These are phyloP conservation scores for Escarpia spicata DNA, from an alignment of 2,888 invertebrate genomes.

Conservation along the genomic window DNA sequence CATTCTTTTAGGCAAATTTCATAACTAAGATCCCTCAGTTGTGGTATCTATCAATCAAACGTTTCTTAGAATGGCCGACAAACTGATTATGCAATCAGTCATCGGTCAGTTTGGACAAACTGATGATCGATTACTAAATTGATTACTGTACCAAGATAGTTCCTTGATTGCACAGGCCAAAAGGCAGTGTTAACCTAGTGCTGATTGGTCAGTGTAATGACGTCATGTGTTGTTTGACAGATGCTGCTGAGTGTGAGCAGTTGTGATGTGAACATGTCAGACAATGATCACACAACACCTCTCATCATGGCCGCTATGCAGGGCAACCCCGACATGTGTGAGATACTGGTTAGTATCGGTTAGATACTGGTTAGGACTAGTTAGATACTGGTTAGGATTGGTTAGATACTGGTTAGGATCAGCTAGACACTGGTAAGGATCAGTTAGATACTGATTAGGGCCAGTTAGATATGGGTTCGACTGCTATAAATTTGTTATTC, in stretches of 20 bases:
- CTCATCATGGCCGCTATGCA: conserved; percentile 46
- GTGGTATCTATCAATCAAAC: too few relatives aligned
- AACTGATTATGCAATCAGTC: too few relatives aligned
- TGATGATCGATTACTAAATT: too few relatives aligned
- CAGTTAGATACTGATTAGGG: too few relatives aligned
- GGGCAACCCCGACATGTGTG: conserved; percentile 43
- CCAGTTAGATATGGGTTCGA: neutral
- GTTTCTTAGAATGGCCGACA: too few relatives aligned
- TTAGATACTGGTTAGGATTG: neutral
- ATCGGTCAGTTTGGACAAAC: too few relatives aligned
- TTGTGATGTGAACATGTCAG: conserved; percentile 44
- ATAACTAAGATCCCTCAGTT: too few relatives aligned
- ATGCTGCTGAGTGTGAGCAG: conserved; percentile 42
- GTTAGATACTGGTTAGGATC: neutral
- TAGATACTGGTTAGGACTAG: neutral
- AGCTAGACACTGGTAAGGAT: too few relatives aligned
- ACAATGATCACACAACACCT: conserved; percentile 44
- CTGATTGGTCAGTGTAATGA: neutral
- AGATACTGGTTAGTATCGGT: conserved; percentile 40
- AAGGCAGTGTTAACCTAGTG: too few relatives aligned
- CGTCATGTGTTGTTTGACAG: conserved; percentile 30
- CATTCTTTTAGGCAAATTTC: too few relatives aligned
- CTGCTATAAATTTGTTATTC: neutral
- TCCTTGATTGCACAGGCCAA: too few relatives aligned
- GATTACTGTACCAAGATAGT: too few relatives aligned